A percentile compares a stretch with the other conserved stretches of the same genome.
Conservation (phyloP, 2,113 vertebrate species). For the Sylvietta virens region DNA sequence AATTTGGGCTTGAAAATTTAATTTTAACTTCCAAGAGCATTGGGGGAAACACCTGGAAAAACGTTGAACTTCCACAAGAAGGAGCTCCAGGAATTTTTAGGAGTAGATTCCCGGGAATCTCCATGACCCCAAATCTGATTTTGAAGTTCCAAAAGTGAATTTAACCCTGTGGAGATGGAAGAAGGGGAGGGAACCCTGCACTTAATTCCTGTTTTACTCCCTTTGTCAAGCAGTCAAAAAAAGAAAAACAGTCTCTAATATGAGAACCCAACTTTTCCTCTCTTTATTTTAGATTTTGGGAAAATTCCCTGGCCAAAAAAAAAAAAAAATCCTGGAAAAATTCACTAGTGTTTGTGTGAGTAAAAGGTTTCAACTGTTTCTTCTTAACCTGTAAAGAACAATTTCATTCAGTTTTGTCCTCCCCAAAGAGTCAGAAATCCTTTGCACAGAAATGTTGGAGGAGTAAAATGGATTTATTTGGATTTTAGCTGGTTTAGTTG, state of each 20-base stretch:
- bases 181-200: background rate
- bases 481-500: slow-evolving; percentile 41
- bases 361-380: slow-evolving; percentile 67
- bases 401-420: slow-evolving; percentile 42
- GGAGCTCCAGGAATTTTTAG: background rate
- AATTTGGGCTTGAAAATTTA: background rate
- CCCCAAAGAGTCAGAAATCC: slow-evolving; percentile 17
- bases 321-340: slow-evolving; percentile 53
- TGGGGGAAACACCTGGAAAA: background rate
- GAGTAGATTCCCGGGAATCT: background rate
- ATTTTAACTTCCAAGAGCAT: background rate
- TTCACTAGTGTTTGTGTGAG: slow-evolving; percentile 71
- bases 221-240: background rate
- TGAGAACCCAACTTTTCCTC: slow-evolving; percentile 60
- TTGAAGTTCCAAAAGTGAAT: background rate
- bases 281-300: slow-evolving; percentile 75
- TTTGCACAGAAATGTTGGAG: slow-evolving; percentile 36
- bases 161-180: background rate
- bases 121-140: background rate
- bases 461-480: background rate
- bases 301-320: slow-evolving; percentile 59
- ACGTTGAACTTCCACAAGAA: background rate
- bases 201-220: background rate
- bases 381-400: background rate
- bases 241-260: background rate